A percentile compares a stretch with the other conserved stretches of the same genome.
Conservation (phyloP, 1,140 invertebrate species). For the Saxidomus purpurata region DNA sequence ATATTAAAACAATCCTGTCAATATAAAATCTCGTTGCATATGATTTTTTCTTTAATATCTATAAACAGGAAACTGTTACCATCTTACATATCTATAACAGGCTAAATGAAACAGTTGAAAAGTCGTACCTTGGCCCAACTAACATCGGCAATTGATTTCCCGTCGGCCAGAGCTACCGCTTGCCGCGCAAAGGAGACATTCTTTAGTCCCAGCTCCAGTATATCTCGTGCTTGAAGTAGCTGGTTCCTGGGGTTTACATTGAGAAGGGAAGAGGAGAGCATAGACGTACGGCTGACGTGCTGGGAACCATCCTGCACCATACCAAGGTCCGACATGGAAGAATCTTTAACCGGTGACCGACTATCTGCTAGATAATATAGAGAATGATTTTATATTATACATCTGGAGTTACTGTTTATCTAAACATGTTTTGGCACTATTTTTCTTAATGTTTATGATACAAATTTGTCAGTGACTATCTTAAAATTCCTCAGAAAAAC, state of each 20-base stretch:
- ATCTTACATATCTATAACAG: too few species aligned
- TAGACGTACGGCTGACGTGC: conserved; percentile 72
- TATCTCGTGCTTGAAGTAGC: conserved; percentile 80
- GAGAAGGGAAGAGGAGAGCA: conserved; percentile 74
- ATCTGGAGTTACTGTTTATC: too few species aligned
- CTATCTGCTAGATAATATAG: too few species aligned
- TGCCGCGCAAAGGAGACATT: conserved; percentile 83
- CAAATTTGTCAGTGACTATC: too few species aligned
- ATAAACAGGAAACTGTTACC: too few species aligned
- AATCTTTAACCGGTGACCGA: conserved; percentile 73
- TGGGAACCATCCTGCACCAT: conserved; percentile 59
- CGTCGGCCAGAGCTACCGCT: conserved; percentile 82
- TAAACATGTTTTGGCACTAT: too few species aligned
- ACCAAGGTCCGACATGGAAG: conserved; percentile 75
- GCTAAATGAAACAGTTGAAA: background rate
- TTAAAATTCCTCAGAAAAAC: too few species aligned
- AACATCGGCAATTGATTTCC: conserved; percentile 84
- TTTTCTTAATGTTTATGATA: too few species aligned
- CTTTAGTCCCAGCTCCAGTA: conserved; percentile 82
- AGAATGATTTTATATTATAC: too few species aligned
- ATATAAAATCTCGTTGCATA: too few species aligned
- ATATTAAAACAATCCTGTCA: too few species aligned
- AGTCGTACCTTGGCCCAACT: conserved; percentile 83
- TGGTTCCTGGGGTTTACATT: conserved; percentile 74
- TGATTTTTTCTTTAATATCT: too few species aligned